phyloP scores from a whole-genome alignment of 2,797 vertebrate species.

The Petrocephalus sullivani region DNA sequence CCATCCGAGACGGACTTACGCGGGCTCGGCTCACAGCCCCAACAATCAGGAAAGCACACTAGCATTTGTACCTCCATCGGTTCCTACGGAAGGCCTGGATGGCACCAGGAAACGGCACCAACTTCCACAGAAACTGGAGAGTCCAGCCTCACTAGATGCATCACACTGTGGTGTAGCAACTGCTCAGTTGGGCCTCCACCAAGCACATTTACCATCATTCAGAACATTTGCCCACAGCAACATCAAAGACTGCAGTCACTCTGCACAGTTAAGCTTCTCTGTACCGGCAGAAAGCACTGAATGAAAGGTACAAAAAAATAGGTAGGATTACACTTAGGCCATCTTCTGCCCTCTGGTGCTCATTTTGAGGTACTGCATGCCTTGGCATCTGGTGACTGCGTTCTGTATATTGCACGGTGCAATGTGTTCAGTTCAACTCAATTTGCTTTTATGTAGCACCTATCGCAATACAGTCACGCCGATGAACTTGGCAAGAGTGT shows the following conservation, averaged over 20 bases:
- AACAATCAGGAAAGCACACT: background rate
- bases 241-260: no score
- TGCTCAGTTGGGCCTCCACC: background rate
- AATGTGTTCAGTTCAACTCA: background rate
- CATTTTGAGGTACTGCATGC: conserved; percentile 30
- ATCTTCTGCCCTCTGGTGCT: conserved; percentile 50
- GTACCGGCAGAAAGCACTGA: background rate
- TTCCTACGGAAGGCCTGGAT: background rate
- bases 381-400: background rate
- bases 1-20: background rate
- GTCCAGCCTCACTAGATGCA: background rate
- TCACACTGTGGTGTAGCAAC: background rate
- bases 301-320: background rate
- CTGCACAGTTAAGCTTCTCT: background rate
- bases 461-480: background rate
- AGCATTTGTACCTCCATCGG: background rate
- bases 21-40: background rate
- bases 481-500: background rate
- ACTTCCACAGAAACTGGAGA: background rate
- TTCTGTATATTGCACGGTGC: background rate
- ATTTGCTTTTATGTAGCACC: background rate
- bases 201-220: background rate
- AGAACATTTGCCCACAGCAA: background rate
- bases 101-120: background rate
- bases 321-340: conserved; percentile 13